Percentiles rank a stretch among this genome's conserved stretches.
phyloP scores from a whole-genome alignment of 2,113 vertebrate species.

The Pachypanchax playfairii region DNA sequence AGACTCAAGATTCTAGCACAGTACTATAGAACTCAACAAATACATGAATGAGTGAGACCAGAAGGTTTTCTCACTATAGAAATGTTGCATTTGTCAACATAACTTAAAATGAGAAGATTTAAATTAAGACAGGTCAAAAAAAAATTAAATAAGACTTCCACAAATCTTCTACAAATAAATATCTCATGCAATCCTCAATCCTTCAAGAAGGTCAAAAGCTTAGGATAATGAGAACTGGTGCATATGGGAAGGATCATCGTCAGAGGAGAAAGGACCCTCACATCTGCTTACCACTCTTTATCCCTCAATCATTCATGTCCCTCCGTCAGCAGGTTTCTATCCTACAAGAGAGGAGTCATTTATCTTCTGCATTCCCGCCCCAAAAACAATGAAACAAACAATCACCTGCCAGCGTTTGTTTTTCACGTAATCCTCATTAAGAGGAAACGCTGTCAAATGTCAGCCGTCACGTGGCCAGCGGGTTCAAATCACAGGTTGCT shows the following conservation, averaged over 20 bases:
- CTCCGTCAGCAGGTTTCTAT: conserved; percentile 47
- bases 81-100: conserved; percentile 21
- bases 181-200: conserved; percentile 63
- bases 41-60: too few relatives aligned
- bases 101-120: conserved; percentile 36
- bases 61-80: conserved; percentile 2
- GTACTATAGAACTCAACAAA: too few relatives aligned
- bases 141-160: conserved; percentile 32
- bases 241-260: conserved; percentile 54
- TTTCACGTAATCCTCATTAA: conserved; percentile 49
- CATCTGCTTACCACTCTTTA: conserved; percentile 57
- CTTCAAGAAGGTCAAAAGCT: conserved; percentile 66
- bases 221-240: conserved; percentile 67
- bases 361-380: conserved; percentile 25
- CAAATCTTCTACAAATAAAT: conserved; percentile 50
- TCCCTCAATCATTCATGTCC: conserved; percentile 60
- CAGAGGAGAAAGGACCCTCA: conserved; percentile 50
- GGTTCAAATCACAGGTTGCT: conserved; percentile 48
- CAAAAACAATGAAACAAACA: conserved; percentile 42
- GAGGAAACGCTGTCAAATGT: conserved; percentile 56
- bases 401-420: conserved; percentile 33
- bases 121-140: conserved; percentile 30
- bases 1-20: too few relatives aligned
- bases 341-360: conserved; percentile 33
- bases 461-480: conserved; percentile 34